phyloP scores from a whole-genome alignment of 2,113 vertebrate species.

The Bubalus kerabau region DNA sequence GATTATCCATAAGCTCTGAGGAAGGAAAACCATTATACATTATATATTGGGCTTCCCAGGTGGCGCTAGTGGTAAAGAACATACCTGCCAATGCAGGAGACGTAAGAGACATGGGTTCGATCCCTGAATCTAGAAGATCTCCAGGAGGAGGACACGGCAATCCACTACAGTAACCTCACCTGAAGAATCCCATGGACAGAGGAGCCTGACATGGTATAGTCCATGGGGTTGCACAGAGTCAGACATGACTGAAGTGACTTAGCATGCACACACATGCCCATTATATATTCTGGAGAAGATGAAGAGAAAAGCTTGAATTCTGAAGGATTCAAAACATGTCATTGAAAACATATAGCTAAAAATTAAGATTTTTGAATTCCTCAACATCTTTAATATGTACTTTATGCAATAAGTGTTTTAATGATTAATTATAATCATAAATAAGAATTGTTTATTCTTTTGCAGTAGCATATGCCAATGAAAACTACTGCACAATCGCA shows the following conservation, averaged over 20 bases:
- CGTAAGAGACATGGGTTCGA: neutral
- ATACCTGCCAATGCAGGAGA: neutral
- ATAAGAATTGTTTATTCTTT: neutral
- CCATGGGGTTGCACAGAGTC: neutral
- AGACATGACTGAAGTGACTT: neutral
- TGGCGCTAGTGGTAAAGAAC: neutral
- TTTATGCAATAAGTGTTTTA: neutral
- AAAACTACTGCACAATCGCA: neutral
- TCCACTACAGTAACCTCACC: neutral
- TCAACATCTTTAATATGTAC: neutral
- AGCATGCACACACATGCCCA: rapidly evolving
- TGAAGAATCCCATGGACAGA: neutral
- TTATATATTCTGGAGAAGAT: neutral
- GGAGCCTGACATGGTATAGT: neutral
- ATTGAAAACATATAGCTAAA: neutral
- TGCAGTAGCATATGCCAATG: neutral
- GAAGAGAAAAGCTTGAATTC: neutral
- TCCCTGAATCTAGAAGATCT: neutral
- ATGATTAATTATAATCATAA: neutral
- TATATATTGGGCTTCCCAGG: neutral
- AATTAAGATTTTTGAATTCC: neutral
- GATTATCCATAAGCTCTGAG: neutral
- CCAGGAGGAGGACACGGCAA: neutral
- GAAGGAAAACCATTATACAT: neutral
- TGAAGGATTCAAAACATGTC: neutral